These are phyloP conservation scores for Benthosema pterotum DNA, from an alignment of 2,797 vertebrate species.

Conservation along the genomic window DNA sequence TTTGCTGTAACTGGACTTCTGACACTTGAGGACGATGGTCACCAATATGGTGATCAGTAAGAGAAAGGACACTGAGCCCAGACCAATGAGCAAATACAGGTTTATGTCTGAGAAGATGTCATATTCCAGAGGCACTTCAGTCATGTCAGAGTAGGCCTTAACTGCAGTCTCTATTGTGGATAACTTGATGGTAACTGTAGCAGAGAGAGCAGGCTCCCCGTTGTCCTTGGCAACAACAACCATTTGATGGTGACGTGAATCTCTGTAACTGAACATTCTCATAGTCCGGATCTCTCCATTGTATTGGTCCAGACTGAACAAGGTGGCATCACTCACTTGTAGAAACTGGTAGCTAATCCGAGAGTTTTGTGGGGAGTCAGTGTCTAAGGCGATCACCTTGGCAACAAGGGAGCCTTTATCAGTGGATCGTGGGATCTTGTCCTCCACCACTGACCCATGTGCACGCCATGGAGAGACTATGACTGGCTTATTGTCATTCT, in stretches of 20 bases:
- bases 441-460: constrained; percentile 31
- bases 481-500: constrained; percentile 48
- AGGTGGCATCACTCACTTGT: constrained; percentile 24
- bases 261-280: constrained; percentile 43
- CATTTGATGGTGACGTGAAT: constrained; percentile 23
- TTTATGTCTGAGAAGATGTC: constrained; percentile 40
- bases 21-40: constrained; percentile 37
- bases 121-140: constrained; percentile 25
- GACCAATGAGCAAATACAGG: constrained; percentile 38
- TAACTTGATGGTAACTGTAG: constrained; percentile 39
- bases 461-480: constrained; percentile 43
- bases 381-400: constrained; percentile 42
- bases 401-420: constrained; percentile 36
- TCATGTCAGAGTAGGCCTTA: constrained; percentile 21
- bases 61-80: constrained; percentile 41
- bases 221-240: constrained; percentile 50
- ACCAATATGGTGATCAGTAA: constrained; percentile 44
- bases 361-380: constrained; percentile 38
- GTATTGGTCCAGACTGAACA: constrained; percentile 45
- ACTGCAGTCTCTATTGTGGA: constrained; percentile 28
- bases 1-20: constrained; percentile 30
- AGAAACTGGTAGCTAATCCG: constrained; percentile 37
- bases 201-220: constrained; percentile 38
- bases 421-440: constrained; percentile 33
- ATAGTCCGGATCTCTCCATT: constrained; percentile 40